A percentile compares a stretch with the other conserved stretches of the same genome.
Conservation (phyloP, 2,888 invertebrate species). For the Pristionchus japonicus region DNA sequence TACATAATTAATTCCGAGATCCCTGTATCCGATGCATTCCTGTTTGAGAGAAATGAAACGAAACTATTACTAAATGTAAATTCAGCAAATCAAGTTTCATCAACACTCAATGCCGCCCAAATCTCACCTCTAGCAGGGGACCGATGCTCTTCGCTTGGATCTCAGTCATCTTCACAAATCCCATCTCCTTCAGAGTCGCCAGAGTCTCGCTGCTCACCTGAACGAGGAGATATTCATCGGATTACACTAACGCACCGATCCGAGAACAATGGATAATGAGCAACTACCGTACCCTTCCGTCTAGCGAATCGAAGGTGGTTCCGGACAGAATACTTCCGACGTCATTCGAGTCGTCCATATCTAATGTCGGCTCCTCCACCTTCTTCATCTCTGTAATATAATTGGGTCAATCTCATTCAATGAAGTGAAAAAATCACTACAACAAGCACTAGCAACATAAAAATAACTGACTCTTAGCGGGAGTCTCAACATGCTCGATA, state of each 20-base stretch:
- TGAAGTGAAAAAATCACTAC: neutral
- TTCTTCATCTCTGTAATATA: slow-evolving; percentile 37
- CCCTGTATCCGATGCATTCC: too few relatives aligned
- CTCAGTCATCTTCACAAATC: slow-evolving; percentile 93
- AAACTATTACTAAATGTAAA: too few relatives aligned
- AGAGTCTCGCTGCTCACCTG: slow-evolving; percentile 87
- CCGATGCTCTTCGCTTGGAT: slow-evolving; percentile 92
- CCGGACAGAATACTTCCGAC: slow-evolving; percentile 64
- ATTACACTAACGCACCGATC: neutral
- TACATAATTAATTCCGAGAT: too few relatives aligned
- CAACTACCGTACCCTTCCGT: slow-evolving; percentile 49
- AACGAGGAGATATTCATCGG: slow-evolving; percentile 59
- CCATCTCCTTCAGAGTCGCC: slow-evolving; percentile 84
- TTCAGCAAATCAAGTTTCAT: too few relatives aligned
- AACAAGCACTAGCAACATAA: too few relatives aligned
- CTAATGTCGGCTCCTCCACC: neutral
- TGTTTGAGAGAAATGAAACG: too few relatives aligned
- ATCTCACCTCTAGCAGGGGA: slow-evolving; percentile 86
- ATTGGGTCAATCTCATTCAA: neutral
- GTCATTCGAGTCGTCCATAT: slow-evolving; percentile 43
- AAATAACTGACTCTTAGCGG: neutral
- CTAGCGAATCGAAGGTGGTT: slow-evolving; percentile 64
- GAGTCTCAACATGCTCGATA: slow-evolving; percentile 48
- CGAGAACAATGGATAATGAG: neutral
- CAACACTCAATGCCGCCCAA: neutral